Percentiles rank a stretch among this genome's conserved stretches.
phyloP scores from a whole-genome alignment of 35 echinoderm and acorn worm genomes.

The Ophiothrix spiculata region DNA sequence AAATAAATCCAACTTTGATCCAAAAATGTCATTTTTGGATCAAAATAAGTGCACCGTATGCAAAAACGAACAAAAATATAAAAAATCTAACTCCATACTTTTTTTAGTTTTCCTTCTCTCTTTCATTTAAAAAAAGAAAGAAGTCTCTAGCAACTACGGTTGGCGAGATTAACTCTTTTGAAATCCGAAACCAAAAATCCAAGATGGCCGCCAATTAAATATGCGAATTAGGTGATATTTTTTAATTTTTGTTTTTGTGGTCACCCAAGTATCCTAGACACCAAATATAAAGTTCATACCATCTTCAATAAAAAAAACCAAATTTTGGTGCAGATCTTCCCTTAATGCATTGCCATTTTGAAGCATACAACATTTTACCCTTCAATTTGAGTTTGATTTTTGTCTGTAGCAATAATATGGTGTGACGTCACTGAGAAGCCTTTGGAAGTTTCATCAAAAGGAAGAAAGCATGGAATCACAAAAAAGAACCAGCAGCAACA shows the following conservation, averaged over 20 bases:
- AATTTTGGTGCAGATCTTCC: not conserved
- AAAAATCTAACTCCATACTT: no score
- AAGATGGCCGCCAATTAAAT: no score
- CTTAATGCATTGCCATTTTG: not conserved
- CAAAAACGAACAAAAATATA: no score
- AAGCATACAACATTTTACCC: not conserved
- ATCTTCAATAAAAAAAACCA: not conserved
- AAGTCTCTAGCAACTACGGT: no score
- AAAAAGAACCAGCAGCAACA: slow-evolving; percentile 57
- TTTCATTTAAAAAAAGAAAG: no score
- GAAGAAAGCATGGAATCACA: slow-evolving; percentile 79
- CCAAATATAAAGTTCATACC: not conserved
- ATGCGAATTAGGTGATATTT: no score
- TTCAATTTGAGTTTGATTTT: slow-evolving; percentile 4
- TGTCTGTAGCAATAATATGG: slow-evolving; percentile 78
- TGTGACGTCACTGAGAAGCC: slow-evolving; percentile 27
- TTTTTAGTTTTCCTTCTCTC: no score
- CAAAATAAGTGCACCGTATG: no score
- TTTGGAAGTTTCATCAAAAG: slow-evolving; percentile 76
- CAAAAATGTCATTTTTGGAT: no score
- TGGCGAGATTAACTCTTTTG: no score
- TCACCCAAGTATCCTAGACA: not conserved
- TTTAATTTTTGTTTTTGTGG: not conserved
- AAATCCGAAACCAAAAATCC: no score
- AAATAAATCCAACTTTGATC: no score